Conservation (phyloP, 2,888 invertebrate genomes). For the Cephus nigrinus region DNA sequence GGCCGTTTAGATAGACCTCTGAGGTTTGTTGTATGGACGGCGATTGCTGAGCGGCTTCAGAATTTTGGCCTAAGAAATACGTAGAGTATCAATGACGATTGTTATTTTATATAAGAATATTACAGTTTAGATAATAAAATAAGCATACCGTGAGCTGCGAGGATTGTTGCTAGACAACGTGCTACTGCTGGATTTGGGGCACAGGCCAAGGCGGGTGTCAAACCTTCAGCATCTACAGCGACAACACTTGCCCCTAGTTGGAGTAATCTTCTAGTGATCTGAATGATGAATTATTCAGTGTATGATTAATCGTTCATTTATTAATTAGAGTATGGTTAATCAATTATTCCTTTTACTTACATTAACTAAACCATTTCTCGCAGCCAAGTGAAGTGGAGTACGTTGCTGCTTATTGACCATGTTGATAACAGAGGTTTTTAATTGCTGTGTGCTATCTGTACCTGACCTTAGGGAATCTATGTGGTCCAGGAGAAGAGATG, state of each 20-base stretch:
- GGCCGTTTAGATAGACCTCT: slow-evolving; percentile 51
- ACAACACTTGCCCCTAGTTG: slow-evolving; percentile 71
- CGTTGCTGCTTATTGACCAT: slow-evolving; percentile 70
- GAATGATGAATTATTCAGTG: not conserved
- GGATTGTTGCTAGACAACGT: slow-evolving; percentile 72
- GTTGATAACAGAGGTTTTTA: slow-evolving; percentile 63
- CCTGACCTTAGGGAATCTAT: slow-evolving; percentile 59
- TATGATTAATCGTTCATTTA: not conserved
- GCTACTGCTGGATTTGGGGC: slow-evolving; percentile 73
- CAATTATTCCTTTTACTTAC: slow-evolving; percentile 38
- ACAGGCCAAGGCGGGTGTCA: slow-evolving; percentile 74
- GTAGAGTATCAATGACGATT: not conserved
- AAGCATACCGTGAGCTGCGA: slow-evolving; percentile 57
- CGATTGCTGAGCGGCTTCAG: slow-evolving; percentile 49
- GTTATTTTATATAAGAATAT: not conserved
- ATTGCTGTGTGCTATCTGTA: slow-evolving; percentile 30
- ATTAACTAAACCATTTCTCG: slow-evolving; percentile 72
- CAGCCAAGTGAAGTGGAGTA: slow-evolving; percentile 74
- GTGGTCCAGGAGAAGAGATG: slow-evolving; percentile 70
- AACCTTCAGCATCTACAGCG: slow-evolving; percentile 70
- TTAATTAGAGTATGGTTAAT: not conserved
- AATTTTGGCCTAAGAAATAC: slow-evolving; percentile 45
- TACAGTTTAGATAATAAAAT: not conserved
- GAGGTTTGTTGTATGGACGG: slow-evolving; percentile 56
- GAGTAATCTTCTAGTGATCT: slow-evolving; percentile 70